A percentile compares a stretch with the other conserved stretches of the same genome.
These are phyloP conservation scores for Calycopis cecrops DNA, from an alignment of 1,140 invertebrate species.

Conservation along the genomic window DNA sequence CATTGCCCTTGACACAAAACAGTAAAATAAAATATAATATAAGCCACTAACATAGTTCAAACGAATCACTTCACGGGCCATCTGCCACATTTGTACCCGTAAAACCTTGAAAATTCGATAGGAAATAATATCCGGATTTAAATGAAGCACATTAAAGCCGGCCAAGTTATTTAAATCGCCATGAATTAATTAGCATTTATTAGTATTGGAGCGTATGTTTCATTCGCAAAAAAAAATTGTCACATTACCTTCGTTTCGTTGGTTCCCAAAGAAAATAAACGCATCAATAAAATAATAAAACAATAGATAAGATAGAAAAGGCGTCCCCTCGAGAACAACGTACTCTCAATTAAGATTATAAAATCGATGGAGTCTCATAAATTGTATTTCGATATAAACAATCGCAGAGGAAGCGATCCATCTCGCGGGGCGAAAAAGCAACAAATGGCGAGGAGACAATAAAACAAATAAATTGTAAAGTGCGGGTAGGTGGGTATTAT, in stretches of 20 bases:
- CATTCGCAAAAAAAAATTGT: no score
- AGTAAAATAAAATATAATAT: background rate
- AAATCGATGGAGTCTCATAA: constrained; percentile 32
- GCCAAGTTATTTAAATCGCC: background rate
- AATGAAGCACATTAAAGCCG: background rate
- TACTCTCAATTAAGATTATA: constrained; percentile 56
- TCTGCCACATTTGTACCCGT: background rate
- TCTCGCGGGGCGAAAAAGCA: constrained; percentile 20
- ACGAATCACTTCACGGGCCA: constrained; percentile 6
- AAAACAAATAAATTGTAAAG: constrained; percentile 57
- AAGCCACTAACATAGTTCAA: background rate
- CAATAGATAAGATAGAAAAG: constrained; percentile 47
- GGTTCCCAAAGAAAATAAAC: constrained; percentile 46
- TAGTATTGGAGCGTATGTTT: background rate
- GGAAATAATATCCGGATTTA: constrained; percentile 8
- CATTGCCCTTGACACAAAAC: constrained; percentile 5
- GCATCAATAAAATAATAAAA: constrained; percentile 35
- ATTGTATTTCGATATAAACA: constrained; percentile 34
- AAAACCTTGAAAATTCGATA: constrained; percentile 3
- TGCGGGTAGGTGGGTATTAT: constrained; percentile 34
- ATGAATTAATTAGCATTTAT: constrained; percentile 11
- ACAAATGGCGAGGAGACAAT: constrained; percentile 35
- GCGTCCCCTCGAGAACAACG: constrained; percentile 45
- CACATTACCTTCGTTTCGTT: constrained; percentile 14
- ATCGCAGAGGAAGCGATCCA: constrained; percentile 30